phyloP scores from a whole-genome alignment of 1,140 invertebrate genomes.

The Scylla paramamosain region DNA sequence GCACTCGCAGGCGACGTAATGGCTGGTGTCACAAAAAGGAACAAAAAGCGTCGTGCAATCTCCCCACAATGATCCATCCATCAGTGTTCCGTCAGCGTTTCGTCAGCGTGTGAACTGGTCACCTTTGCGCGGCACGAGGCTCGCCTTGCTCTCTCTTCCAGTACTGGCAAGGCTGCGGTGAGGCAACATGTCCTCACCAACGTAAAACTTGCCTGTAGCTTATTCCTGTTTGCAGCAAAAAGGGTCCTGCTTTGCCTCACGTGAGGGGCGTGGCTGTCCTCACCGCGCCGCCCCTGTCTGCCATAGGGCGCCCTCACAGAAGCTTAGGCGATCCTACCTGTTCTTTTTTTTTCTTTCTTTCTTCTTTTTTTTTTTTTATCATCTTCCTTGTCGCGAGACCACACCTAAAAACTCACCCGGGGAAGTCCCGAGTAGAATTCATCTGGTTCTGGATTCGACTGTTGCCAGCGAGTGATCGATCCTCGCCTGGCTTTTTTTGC shows the following conservation, averaged over 20 bases:
- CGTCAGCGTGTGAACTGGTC: not conserved
- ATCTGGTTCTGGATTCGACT: not conserved
- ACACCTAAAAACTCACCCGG: slow-evolving; percentile 35
- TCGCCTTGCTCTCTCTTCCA: not conserved
- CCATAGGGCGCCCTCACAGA: not conserved
- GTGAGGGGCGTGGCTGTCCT: too few species aligned
- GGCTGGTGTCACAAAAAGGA: not conserved
- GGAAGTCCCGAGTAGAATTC: not conserved
- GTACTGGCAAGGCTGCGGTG: not conserved
- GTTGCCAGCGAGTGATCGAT: slow-evolving; percentile 9
- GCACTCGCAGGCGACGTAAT: not conserved
- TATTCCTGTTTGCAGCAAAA: not conserved
- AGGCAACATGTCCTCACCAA: not conserved
- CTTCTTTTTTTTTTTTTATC: not conserved
- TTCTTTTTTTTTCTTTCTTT: not conserved
- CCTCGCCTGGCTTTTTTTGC: not conserved
- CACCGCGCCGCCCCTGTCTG: not conserved
- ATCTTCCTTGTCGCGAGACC: not conserved
- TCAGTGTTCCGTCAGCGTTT: not conserved
- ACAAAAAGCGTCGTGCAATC: not conserved
- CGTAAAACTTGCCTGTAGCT: not conserved
- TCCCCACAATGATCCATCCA: too few species aligned
- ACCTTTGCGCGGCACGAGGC: not conserved
- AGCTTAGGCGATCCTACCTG: not conserved
- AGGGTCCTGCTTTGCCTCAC: too few species aligned